Base-by-base conservation (phyloP, 2,888 invertebrate genomes). In the Thymelicus lineola region DNA sequence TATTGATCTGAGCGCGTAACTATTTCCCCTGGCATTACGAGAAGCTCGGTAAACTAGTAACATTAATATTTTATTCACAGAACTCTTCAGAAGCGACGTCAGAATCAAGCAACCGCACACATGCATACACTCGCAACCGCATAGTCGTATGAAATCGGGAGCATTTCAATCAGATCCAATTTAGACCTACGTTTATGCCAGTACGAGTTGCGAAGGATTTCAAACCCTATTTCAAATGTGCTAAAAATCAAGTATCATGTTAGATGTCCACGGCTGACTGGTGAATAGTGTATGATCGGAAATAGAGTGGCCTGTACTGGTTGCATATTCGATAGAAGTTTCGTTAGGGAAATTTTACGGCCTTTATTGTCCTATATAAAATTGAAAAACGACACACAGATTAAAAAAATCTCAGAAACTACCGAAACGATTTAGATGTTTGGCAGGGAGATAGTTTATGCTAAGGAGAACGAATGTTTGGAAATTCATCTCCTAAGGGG, bases 161-260 rank as follows among this genome's bases (percentile, higher is more conserved):
- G 81, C 88, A 82, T 81, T 86, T 86, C 86, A 88, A 87, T 88
- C 85, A 85, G 74, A 65, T 62, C 73, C 86, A 87, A 87, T 87
- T 86, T 84, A 86, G 75, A 77, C 75, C 72, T 67, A 61, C 60
- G 42, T 50, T 61, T 45, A 53, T 53, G 55, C 53, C 12, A 57
- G 5, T 35, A 42, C 7, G 15, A 20, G 3, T 28, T 7, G 28
- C 6, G 12, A 46, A 35, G 14, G 36, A 68, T 9, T 61, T 46
- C 35, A 42, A 46, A 61, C 67, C 55, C 17, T 62, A 61, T 35
- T 46, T 15, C 67, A 20, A 28, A 6, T 9, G 14, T 4, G 1
- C 45, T 62, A 45, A 55, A 17, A 55, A 61, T n/a, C 45, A 17
- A 17, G 12, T 55, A 12, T n/a, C 36, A 35, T 62, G 28, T 46